Conservation (phyloP, 2,888 invertebrate genomes). For the Melieria omissa region DNA sequence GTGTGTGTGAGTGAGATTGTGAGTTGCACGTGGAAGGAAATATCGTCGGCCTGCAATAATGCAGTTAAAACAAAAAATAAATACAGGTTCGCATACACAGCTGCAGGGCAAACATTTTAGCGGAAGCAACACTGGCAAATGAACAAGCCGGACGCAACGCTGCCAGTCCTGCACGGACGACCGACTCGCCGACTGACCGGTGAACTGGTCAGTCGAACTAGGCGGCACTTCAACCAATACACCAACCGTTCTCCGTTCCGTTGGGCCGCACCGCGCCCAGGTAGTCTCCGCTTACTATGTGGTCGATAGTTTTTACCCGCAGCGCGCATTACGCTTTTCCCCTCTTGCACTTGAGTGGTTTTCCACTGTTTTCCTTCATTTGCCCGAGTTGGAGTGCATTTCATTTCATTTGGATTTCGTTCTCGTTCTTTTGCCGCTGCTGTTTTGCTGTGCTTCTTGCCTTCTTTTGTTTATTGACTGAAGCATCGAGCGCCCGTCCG, state of each 20-base stretch:
- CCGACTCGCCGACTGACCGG: not conserved
- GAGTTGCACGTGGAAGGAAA: slow-evolving; percentile 49
- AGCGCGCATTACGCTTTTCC: slow-evolving; percentile 37
- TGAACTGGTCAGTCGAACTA: not conserved
- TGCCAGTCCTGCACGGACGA: not conserved
- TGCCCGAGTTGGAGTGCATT: slow-evolving; percentile 19
- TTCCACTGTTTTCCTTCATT: slow-evolving; percentile 7
- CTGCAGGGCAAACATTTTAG: slow-evolving; percentile 12
- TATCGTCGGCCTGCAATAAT: slow-evolving; percentile 37
- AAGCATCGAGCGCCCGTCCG: slow-evolving; percentile 11
- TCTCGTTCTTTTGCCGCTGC: not conserved
- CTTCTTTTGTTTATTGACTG: slow-evolving; percentile 21
- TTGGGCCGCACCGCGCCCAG: no score
- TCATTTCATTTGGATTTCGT: slow-evolving; percentile 2
- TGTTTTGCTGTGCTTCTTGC: not conserved
- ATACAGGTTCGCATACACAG: slow-evolving; percentile 13
- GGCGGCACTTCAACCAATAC: not conserved
- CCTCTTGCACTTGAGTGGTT: slow-evolving; percentile 8
- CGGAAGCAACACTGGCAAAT: slow-evolving; percentile 18
- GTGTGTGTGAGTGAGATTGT: not conserved
- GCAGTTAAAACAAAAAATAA: not conserved
- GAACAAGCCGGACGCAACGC: slow-evolving; percentile 8
- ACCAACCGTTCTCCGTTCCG: no score
- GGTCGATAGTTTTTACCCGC: slow-evolving; percentile 5
- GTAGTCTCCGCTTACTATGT: not conserved